A percentile compares a stretch with the other conserved stretches of the same genome.
Conservation (phyloP, 2,113 vertebrate species). For the Perca fluviatilis region DNA sequence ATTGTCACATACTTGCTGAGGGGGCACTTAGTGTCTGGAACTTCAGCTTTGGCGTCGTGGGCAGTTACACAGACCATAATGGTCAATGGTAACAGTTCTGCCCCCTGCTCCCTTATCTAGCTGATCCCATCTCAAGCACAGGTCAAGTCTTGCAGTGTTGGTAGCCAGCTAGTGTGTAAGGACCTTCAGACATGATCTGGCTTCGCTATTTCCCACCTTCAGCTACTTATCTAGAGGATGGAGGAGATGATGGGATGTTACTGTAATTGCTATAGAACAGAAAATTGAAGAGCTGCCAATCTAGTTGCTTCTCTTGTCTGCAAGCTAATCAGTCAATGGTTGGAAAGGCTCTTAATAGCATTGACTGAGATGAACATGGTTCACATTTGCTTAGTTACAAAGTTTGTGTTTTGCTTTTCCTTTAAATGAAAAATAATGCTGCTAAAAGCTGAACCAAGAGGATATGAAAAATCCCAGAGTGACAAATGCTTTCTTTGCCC, state of each 20-base stretch:
- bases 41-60: neutral
- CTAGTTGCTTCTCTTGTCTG: constrained; percentile 57
- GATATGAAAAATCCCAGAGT: neutral
- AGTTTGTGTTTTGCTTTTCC: constrained; percentile 16
- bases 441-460: neutral
- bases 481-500: neutral
- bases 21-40: neutral
- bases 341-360: constrained; percentile 41
- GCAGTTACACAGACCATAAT: neutral
- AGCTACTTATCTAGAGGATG: constrained; percentile 41
- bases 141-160: constrained; percentile 25
- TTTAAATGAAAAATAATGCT: constrained; percentile 18
- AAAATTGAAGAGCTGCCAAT: constrained; percentile 59
- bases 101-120: neutral
- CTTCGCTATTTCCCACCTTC: constrained; percentile 6
- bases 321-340: constrained; percentile 51
- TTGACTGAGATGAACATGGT: constrained; percentile 16
- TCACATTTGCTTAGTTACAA: constrained; percentile 43
- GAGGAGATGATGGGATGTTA: constrained; percentile 41
- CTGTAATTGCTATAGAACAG: constrained; percentile 61
- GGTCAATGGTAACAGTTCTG: constrained; percentile 9
- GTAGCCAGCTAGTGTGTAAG: neutral
- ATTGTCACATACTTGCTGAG: neutral
- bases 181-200: constrained; percentile 46
- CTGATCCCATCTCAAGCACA: constrained; percentile 34